Conservation (phyloP, 2,888 invertebrate species). For the Brenthis daphne region DNA sequence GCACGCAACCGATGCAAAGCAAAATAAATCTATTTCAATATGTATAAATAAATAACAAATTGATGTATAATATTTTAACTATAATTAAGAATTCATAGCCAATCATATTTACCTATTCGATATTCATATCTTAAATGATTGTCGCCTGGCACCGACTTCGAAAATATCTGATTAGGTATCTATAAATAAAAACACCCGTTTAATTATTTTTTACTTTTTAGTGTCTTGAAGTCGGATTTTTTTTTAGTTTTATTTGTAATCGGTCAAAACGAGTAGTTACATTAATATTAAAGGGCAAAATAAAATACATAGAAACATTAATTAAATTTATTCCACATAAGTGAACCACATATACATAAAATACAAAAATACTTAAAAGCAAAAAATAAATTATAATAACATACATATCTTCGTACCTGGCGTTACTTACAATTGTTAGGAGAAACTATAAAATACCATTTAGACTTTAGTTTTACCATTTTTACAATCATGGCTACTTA, state of each 20-base stretch:
- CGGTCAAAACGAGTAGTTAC: not conserved
- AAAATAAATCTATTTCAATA: too few relatives aligned
- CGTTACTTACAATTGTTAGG: not conserved
- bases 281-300: slow-evolving; percentile 3
- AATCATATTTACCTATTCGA: too few relatives aligned
- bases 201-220: too few relatives aligned
- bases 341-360: slow-evolving; percentile 38
- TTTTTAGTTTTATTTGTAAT: not conserved
- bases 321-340: slow-evolving; percentile 35
- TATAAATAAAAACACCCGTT: too few relatives aligned
- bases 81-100: too few relatives aligned
- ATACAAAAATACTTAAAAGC: slow-evolving; percentile 33
- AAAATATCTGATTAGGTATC: too few relatives aligned
- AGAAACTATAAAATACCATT: not conserved
- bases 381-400: slow-evolving; percentile 32
- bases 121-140: too few relatives aligned
- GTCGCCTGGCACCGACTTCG: too few relatives aligned
- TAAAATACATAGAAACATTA: slow-evolving; percentile 24
- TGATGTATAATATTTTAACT: too few relatives aligned
- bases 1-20: too few relatives aligned
- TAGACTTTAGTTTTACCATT: not conserved
- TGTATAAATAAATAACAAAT: too few relatives aligned
- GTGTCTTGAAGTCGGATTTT: not conserved
- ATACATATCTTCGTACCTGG: slow-evolving; percentile 2
- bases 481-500: too few relatives aligned